Conservation (phyloP, 53 echinoderm and acorn worm genomes). For the Patiria pectinifera region DNA sequence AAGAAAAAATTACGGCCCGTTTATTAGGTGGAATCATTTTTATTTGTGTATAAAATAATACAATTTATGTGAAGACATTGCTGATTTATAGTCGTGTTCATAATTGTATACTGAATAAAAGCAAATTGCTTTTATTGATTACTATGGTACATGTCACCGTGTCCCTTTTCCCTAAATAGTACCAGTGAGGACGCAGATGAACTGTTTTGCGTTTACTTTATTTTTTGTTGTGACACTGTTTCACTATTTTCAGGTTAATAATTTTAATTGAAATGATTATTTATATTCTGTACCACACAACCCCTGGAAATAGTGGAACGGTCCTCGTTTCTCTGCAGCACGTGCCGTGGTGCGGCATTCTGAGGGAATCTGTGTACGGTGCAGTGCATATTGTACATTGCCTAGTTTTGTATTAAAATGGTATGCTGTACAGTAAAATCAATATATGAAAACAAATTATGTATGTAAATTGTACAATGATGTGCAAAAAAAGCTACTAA, state of each 20-base stretch:
- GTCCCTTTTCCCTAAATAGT: neutral
- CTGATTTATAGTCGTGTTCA: constrained; percentile 13
- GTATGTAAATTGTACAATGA: constrained; percentile 60
- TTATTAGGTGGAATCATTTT: neutral
- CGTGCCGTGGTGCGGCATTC: constrained; percentile 15
- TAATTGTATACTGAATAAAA: constrained; percentile 23
- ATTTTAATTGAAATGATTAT: constrained; percentile 53
- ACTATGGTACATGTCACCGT: neutral
- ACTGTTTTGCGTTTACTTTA: neutral
- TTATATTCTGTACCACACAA: constrained; percentile 15
- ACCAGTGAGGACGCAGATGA: neutral
- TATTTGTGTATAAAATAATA: neutral
- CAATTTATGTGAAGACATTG: neutral
- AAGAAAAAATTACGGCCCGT: neutral
- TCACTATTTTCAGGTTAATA: neutral
- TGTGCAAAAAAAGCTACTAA: constrained; percentile 47
- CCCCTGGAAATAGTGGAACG: constrained; percentile 27
- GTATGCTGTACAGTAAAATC: constrained; percentile 29
- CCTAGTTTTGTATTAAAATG: constrained; percentile 40
- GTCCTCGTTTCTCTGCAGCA: constrained; percentile 26
- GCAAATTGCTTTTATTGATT: neutral
- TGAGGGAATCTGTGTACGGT: neutral
- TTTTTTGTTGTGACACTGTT: neutral
- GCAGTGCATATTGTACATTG: constrained; percentile 57
- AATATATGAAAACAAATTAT: constrained; percentile 31